Percentiles rank a stretch among this genome's conserved stretches.
Conservation (phyloP, 92 coral and sea anemone genomes). For the Meandrina meandrites region DNA sequence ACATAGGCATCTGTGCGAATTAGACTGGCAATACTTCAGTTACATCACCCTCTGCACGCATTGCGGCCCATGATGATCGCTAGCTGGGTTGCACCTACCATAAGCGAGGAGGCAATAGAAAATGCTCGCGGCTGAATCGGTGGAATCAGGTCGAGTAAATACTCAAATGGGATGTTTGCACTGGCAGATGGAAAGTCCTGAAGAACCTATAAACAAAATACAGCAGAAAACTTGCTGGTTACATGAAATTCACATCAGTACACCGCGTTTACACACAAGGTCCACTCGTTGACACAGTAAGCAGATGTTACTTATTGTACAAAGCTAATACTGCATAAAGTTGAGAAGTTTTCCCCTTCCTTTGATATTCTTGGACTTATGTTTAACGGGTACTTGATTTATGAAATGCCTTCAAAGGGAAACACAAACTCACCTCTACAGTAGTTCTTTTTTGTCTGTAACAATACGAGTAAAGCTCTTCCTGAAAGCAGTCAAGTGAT, state of each 20-base stretch:
- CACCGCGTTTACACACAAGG: no score
- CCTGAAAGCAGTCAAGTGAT: constrained; percentile 47
- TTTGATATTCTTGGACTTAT: not conserved
- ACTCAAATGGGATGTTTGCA: constrained; percentile 82
- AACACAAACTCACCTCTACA: constrained; percentile 64
- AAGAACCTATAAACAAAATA: constrained; percentile 64
- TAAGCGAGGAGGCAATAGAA: constrained; percentile 92
- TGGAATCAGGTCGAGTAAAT: constrained; percentile 86
- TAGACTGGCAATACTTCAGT: not conserved
- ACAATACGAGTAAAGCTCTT: constrained; percentile 95
- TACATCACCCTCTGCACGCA: not conserved
- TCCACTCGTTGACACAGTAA: not conserved
- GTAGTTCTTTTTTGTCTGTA: constrained; percentile 83
- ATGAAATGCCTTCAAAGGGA: not conserved
- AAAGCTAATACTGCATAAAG: not conserved
- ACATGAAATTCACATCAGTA: no score
- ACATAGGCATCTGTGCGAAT: not conserved
- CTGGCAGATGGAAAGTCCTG: constrained; percentile 94
- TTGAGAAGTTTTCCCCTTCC: not conserved
- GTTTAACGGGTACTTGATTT: not conserved
- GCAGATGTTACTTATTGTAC: not conserved
- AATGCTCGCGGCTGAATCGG: constrained; percentile 93
- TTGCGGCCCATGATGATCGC: not conserved
- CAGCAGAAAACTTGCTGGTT: not conserved
- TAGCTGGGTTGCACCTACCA: constrained; percentile 46